Evolutionary conservation across 2,113 vertebrate genomes (phyloP), one percentile per base, ranked within the genome.

Genomic region (Oryzias melastigma): DNA sequence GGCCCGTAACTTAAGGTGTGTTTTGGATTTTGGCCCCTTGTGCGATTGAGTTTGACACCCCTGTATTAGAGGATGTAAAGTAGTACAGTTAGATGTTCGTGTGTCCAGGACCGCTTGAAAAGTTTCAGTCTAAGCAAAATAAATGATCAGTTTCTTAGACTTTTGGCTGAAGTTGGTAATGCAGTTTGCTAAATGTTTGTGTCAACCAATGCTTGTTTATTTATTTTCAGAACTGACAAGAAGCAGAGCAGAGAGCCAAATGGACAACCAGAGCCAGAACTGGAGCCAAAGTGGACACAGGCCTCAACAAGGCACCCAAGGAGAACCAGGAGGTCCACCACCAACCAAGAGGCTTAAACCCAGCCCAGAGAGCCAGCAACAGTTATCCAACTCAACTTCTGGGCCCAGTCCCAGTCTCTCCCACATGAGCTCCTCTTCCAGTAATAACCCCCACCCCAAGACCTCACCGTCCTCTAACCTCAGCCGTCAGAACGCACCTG

Each of bases 271-370:
- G 75, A 83, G 48, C 60, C 74, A 72, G 52, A 78, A 51, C 77
- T 85, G 86, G 85, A 85, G 46, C 65, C 89, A 88, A 75, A 64
- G 73, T 56, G 76, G 83, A 80, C 81, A 78, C 62, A 70, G 79
- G 75, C 25, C 61, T 35, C 77, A 58, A 43, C 79, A 80, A 58
- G 73, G 62, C 75, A 59, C 55, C 74, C 95, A 94, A 74, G 93
- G 92, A 81, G 95, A 95, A 56, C 83, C 80, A 40, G 80, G 77
- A 58, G 86, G 81, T 43, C 95, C 93, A 67, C 97, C 96, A 20
- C 94, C 96, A 66, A 93, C 94, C 88, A 98, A 98, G 92, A 96
- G 96, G 91, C 96, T 96, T 91, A 98, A 97, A 87, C 91, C 95
- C 83, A 96, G 92, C 90, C 93, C 93, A 12, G 94, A 96, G 65